Percentiles rank a stretch among this genome's conserved stretches.
These are phyloP conservation scores for Autographa gamma DNA, from an alignment of 2,888 invertebrate species.

Conservation along the genomic window DNA sequence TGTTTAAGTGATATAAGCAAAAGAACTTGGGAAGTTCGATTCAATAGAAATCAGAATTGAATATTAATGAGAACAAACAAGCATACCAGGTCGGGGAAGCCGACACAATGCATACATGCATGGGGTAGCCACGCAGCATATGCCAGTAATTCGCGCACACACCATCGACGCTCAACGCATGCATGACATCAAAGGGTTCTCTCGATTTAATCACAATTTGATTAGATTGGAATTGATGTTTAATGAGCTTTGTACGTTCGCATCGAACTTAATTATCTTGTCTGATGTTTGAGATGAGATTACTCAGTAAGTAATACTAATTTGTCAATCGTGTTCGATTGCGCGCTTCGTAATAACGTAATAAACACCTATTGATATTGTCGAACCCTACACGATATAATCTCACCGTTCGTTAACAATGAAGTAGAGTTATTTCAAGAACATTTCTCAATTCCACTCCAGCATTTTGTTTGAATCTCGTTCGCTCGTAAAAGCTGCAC, in stretches of 20 bases:
- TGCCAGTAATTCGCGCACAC: constrained; percentile 44
- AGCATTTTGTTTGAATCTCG: constrained; percentile 57
- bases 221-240: constrained; percentile 70
- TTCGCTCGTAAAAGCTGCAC: constrained; percentile 59
- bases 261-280: constrained; percentile 56
- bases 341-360: constrained; percentile 13
- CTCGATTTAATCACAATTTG: constrained; percentile 72
- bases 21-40: constrained; percentile 31
- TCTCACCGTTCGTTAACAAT: constrained; percentile 23
- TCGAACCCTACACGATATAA: constrained; percentile 1
- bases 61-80: constrained; percentile 43
- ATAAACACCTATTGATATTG: not conserved
- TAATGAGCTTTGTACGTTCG: constrained; percentile 64
- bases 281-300: constrained; percentile 43
- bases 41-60: constrained; percentile 31
- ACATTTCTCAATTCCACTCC: constrained; percentile 50
- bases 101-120: constrained; percentile 51
- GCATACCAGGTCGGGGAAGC: constrained; percentile 41
- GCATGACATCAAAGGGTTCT: constrained; percentile 67
- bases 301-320: constrained; percentile 33
- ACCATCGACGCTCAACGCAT: constrained; percentile 37
- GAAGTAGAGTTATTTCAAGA: constrained; percentile 48
- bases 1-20: not conserved
- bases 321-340: constrained; percentile 27
- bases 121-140: constrained; percentile 50